These are phyloP conservation scores for Ormia ochracea DNA, from an alignment of 2,888 invertebrate genomes.

Conservation along the genomic window DNA sequence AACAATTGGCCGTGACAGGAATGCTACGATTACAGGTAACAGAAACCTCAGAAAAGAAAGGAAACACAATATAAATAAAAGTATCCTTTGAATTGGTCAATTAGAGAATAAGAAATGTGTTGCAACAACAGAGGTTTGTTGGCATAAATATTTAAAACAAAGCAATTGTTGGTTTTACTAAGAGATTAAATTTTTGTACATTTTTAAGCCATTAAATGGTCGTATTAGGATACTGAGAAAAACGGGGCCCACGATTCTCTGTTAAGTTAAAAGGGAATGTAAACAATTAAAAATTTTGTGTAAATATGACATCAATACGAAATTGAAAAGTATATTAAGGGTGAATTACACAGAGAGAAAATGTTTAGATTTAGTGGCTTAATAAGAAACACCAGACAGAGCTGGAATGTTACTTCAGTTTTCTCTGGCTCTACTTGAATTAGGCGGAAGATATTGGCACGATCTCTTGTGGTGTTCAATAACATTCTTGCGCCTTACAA, in stretches of 20 bases:
- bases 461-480: too few species aligned
- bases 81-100: slow-evolving; percentile 30
- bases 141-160: neutral
- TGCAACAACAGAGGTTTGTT: slow-evolving; percentile 25
- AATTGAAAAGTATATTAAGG: slow-evolving; percentile 9
- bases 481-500: too few species aligned
- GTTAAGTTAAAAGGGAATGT: neutral
- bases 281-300: slow-evolving; percentile 37
- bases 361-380: too few species aligned
- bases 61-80: neutral
- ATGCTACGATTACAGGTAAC: neutral
- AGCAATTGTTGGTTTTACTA: neutral
- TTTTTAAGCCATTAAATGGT: slow-evolving; percentile 27
- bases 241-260: slow-evolving; percentile 42
- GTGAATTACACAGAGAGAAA: neutral
- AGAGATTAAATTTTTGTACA: neutral
- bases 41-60: slow-evolving; percentile 1
- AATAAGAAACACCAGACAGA: too few species aligned
- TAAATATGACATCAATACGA: slow-evolving; percentile 23
- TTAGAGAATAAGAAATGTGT: slow-evolving; percentile 21
- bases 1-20: neutral
- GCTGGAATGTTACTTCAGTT: too few species aligned
- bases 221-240: slow-evolving; percentile 40
- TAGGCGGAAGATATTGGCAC: too few species aligned
- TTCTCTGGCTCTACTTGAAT: too few species aligned